phyloP scores from a whole-genome alignment of 2,797 vertebrate species.

The Phalloptychus januarius region DNA sequence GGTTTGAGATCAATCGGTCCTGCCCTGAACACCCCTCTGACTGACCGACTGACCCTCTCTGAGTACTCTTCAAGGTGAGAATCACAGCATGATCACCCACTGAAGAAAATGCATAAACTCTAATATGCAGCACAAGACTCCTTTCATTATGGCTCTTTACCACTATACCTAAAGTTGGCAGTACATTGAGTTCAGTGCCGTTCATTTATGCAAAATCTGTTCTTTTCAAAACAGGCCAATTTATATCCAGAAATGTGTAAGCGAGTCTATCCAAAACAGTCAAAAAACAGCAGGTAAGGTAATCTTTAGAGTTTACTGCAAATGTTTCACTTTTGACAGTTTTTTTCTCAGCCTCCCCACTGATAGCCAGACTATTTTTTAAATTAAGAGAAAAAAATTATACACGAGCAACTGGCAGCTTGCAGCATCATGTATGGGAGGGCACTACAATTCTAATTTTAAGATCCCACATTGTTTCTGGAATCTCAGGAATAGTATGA shows the following conservation, averaged over 20 bases:
- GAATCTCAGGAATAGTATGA: background rate
- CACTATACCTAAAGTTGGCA: background rate
- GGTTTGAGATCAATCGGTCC: slow-evolving; percentile 99
- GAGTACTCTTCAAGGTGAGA: slow-evolving; percentile 75
- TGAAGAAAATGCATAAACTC: background rate
- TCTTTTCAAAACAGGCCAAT: background rate
- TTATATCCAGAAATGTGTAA: background rate
- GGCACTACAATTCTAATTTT: background rate
- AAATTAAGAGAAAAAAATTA: background rate
- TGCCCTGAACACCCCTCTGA: slow-evolving; percentile 98
- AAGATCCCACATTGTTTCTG: background rate
- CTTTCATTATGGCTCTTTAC: background rate
- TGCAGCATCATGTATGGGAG: background rate
- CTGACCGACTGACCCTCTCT: slow-evolving; percentile 78
- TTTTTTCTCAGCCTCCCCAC: background rate
- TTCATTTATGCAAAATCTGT: background rate
- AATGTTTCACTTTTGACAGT: background rate
- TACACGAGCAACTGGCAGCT: background rate
- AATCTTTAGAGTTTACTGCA: background rate
- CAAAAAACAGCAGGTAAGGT: background rate
- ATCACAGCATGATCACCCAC: slow-evolving; percentile 8
- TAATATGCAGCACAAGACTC: background rate
- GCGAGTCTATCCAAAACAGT: background rate
- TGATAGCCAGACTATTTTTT: background rate
- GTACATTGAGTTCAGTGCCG: background rate